A percentile compares a stretch with the other conserved stretches of the same genome.
phyloP scores from a whole-genome alignment of 2,113 vertebrate species.

The Smithornis capensis region DNA sequence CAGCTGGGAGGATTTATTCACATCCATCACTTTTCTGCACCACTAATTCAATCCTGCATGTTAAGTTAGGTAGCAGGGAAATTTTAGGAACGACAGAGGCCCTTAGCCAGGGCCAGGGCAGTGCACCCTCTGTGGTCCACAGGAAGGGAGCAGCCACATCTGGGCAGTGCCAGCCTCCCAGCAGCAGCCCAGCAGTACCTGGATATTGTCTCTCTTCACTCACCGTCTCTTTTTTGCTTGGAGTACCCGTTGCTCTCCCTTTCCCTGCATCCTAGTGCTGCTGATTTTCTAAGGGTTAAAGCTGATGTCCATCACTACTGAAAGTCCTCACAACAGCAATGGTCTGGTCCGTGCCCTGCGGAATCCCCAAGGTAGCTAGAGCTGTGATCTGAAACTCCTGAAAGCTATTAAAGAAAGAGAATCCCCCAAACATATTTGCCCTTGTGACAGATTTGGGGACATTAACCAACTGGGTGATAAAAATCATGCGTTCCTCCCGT shows the following conservation, averaged over 20 bases:
- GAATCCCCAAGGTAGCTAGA: background rate
- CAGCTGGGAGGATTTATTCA: background rate
- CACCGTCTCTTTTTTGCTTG: background rate
- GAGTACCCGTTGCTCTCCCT: fast-evolving
- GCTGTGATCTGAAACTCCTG: background rate
- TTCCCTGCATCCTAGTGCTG: background rate
- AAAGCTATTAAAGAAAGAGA: background rate
- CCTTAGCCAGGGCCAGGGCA: background rate
- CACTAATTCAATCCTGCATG: background rate
- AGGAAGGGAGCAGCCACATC: background rate
- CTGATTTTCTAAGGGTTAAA: background rate
- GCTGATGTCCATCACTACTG: background rate
- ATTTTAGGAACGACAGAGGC: background rate
- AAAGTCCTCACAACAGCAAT: background rate
- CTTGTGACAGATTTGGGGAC: background rate
- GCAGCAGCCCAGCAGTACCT: background rate
- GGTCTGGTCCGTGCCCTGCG: background rate
- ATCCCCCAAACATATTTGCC: background rate
- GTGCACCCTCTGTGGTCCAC: fast-evolving
- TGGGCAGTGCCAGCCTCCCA: background rate
- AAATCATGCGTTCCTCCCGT: background rate
- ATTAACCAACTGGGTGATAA: background rate
- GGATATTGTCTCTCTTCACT: background rate
- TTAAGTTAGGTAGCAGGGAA: background rate
- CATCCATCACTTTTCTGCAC: background rate